These are phyloP conservation scores for Sebastolobus alascanus DNA, from an alignment of 2,797 vertebrate species.

Conservation along the genomic window DNA sequence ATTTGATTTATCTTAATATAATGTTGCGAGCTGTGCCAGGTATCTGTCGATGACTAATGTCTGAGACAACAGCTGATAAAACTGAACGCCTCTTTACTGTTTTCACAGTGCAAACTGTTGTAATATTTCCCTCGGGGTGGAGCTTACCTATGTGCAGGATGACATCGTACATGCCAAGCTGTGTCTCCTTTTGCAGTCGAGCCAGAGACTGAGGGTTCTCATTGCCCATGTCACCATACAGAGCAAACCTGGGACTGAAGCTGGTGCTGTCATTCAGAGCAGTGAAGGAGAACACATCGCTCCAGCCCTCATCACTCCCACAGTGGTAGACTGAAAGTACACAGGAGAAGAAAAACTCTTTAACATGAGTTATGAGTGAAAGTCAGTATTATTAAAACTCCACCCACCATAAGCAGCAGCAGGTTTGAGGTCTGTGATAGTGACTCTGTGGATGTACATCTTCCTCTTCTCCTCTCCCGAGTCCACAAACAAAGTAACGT, in stretches of 20 bases:
- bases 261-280: slow-evolving; percentile 82
- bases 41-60: slow-evolving; percentile 30
- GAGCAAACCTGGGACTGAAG: slow-evolving; percentile 89
- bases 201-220: slow-evolving; percentile 92
- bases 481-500: slow-evolving; percentile 84
- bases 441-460: slow-evolving; percentile 90
- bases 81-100: neutral
- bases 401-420: slow-evolving; percentile 87
- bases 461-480: slow-evolving; percentile 84
- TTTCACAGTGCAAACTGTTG: neutral
- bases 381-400: neutral
- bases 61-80: neutral
- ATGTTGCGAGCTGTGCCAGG: slow-evolving; percentile 8
- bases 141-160: slow-evolving; percentile 91
- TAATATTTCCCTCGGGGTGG: neutral
- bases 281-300: slow-evolving; percentile 86
- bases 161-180: slow-evolving; percentile 88
- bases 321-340: slow-evolving; percentile 89
- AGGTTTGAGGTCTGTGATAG: slow-evolving; percentile 81
- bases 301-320: slow-evolving; percentile 90
- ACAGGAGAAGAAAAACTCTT: neutral
- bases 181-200: slow-evolving; percentile 89
- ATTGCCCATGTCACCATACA: slow-evolving; percentile 92
- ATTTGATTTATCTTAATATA: slow-evolving; percentile 15
- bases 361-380: neutral